Evolutionary conservation across 1,140 invertebrate genomes (phyloP).

Genomic region (Potamilus streckersoni): DNA sequence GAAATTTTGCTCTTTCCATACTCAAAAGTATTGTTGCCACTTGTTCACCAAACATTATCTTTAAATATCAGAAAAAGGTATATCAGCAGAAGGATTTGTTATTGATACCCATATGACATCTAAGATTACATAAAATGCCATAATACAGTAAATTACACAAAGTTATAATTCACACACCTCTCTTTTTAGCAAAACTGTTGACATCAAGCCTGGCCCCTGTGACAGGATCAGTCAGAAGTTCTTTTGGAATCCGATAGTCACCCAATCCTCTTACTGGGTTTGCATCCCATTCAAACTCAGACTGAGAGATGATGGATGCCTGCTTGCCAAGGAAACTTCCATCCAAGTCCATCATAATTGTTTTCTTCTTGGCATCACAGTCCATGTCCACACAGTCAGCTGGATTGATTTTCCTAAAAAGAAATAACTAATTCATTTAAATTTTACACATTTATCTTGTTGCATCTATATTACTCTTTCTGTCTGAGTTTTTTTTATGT

Average conservation of each 20-base stretch:
- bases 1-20: neutral
- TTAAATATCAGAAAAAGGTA: neutral
- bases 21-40: neutral
- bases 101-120: neutral
- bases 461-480: neutral
- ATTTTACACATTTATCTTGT: neutral
- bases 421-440: neutral
- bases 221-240: constrained; percentile 46
- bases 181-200: constrained; percentile 37
- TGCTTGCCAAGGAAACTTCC: constrained; percentile 40
- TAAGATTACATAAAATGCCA: neutral
- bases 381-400: constrained; percentile 64
- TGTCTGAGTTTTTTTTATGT: neutral
- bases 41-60: neutral
- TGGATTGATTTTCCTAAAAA: constrained; percentile 50
- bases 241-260: constrained; percentile 63
- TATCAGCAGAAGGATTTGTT: neutral
- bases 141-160: neutral
- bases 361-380: constrained; percentile 62
- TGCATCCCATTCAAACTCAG: constrained; percentile 55
- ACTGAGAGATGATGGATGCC: constrained; percentile 42
- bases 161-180: constrained; percentile 35
- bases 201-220: constrained; percentile 1
- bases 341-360: constrained; percentile 53
- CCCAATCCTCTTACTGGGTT: constrained; percentile 55